These are phyloP conservation scores for Serinus canaria DNA, from an alignment of 2,113 vertebrate genomes.

Conservation along the genomic window DNA sequence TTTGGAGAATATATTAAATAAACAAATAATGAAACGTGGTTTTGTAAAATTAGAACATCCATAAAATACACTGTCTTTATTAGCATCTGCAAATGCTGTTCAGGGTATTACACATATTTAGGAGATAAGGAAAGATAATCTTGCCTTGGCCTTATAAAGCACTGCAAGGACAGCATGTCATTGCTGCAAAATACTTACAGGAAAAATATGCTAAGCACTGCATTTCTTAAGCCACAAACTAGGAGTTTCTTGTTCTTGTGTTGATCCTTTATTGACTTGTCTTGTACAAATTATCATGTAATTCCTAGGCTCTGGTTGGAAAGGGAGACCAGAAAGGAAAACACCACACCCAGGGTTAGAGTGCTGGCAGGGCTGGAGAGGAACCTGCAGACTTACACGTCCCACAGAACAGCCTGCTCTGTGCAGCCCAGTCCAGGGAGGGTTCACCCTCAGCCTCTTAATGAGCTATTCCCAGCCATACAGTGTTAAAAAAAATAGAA, in stretches of 20 bases:
- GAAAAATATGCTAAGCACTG: background rate
- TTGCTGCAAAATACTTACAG: background rate
- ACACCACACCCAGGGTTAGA: background rate
- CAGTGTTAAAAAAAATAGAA: background rate
- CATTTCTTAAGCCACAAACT: background rate
- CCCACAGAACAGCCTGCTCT: background rate
- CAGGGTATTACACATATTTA: background rate
- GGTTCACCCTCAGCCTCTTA: background rate
- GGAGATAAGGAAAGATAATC: slow-evolving; percentile 37
- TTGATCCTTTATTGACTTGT: background rate
- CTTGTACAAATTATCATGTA: background rate
- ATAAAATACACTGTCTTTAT: background rate
- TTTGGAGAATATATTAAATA: background rate
- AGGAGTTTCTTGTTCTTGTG: background rate
- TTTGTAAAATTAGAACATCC: background rate
- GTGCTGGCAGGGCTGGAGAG: background rate
- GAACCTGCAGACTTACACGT: background rate
- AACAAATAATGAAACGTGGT: background rate
- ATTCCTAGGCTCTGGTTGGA: background rate
- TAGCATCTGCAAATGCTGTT: background rate
- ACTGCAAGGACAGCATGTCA: background rate
- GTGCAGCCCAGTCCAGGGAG: background rate
- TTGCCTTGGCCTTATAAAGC: background rate
- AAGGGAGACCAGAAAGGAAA: background rate
- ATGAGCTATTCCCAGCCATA: background rate